Conservation (phyloP, 2,113 vertebrate species). For the Leptobrachium ailaonicum region DNA sequence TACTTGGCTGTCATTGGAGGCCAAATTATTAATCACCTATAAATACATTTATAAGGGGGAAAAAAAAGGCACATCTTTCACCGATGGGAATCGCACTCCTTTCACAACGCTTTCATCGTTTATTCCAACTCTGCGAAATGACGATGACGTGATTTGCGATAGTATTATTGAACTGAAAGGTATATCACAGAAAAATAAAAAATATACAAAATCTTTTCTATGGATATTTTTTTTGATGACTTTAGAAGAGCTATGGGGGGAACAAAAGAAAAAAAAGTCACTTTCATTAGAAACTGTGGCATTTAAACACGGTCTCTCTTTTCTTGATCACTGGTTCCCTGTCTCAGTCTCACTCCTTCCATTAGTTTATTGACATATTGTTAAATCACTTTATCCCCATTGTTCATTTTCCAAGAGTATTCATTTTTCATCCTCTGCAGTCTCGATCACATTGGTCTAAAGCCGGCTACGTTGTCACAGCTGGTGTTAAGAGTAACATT, state of each 20-base stretch:
- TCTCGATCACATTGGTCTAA: background rate
- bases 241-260: conserved; percentile 4
- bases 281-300: conserved; percentile 31
- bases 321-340: conserved; percentile 24
- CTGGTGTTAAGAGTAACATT: background rate
- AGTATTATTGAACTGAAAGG: background rate
- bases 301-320: conserved; percentile 16
- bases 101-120: background rate
- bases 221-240: background rate
- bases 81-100: too few species aligned
- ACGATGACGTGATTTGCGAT: background rate
- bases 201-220: background rate
- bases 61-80: background rate
- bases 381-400: conserved; percentile 20
- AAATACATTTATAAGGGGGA: conserved; percentile 1
- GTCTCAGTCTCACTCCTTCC: conserved; percentile 10
- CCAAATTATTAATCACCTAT: conserved; percentile 23
- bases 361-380: conserved; percentile 36
- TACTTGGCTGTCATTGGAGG: conserved; percentile 1
- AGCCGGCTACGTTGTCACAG: background rate
- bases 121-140: background rate
- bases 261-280: background rate
- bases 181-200: background rate
- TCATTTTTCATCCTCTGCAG: conserved; percentile 31
- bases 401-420: conserved; percentile 27